These are phyloP conservation scores for Panopea generosa DNA, from an alignment of 2,888 invertebrate genomes.

Conservation along the genomic window DNA sequence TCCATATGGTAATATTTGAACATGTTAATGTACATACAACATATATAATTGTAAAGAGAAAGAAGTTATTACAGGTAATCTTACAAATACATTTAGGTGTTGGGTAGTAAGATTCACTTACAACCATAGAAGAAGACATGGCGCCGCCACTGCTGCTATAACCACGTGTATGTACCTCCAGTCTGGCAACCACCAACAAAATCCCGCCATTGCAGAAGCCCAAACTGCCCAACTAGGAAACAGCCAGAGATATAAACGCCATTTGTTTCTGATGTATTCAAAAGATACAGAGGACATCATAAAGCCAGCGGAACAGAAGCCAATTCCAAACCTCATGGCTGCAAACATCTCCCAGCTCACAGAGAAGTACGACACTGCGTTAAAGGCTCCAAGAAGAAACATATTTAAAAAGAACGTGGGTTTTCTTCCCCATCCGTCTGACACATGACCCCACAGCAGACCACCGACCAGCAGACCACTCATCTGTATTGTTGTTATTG, in stretches of 20 bases:
- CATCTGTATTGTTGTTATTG: slow-evolving; percentile 69
- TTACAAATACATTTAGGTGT: too few relatives aligned
- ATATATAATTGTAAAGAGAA: too few relatives aligned
- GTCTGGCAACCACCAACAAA: slow-evolving; percentile 63
- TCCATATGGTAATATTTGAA: too few relatives aligned
- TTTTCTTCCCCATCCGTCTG: slow-evolving; percentile 66
- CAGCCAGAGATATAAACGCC: slow-evolving; percentile 47
- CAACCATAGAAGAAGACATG: slow-evolving; percentile 64
- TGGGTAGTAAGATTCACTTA: too few relatives aligned
- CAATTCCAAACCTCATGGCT: slow-evolving; percentile 62
- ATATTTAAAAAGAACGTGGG: slow-evolving; percentile 59
- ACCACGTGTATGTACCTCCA: slow-evolving; percentile 69
- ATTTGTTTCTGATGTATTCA: slow-evolving; percentile 65
- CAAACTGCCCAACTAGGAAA: slow-evolving; percentile 66
- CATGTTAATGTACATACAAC: too few relatives aligned
- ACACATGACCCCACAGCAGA: slow-evolving; percentile 57
- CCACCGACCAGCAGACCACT: slow-evolving; percentile 65
- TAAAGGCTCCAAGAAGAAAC: slow-evolving; percentile 36
- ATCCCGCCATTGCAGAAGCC: slow-evolving; percentile 55
- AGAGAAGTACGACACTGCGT: slow-evolving; percentile 60
- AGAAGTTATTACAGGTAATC: too few relatives aligned
- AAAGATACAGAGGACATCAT: slow-evolving; percentile 32
- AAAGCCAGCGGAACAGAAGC: slow-evolving; percentile 54
- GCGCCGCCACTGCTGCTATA: slow-evolving; percentile 40
- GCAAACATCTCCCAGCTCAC: slow-evolving; percentile 72